Base-by-base conservation (phyloP, 2,797 vertebrate species). In the Vespertilio murinus region DNA sequence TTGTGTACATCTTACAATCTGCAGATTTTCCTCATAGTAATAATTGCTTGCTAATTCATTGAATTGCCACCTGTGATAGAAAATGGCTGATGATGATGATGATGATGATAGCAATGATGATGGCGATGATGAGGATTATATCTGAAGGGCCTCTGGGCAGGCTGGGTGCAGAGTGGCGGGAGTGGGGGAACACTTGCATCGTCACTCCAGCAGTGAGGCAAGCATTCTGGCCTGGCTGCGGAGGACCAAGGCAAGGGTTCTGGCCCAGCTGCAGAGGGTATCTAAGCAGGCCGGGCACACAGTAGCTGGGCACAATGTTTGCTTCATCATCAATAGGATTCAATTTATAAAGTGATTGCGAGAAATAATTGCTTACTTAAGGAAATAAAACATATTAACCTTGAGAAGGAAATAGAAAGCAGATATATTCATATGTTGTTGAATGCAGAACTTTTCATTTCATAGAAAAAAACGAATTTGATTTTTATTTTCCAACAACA, bases 401-500 rank as follows among this genome's bases (percentile, higher is more conserved):
- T n/a, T 67, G 47, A 81, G 77, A 89, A 79, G 17, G n/a, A 93
- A 81, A 49, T 49, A 52, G 17, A 33, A 95, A 93, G 3, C 9
- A 85, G 42, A 11, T 56, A 67, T 17, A 88, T 81, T 84, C 25
- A n/a, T 80, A 88, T 88, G 95, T 92, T 59, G 23, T 42, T 78
- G 47, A 87, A 94, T 70, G 45, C 18, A 78, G 18, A 10, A 87
- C 49, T 84, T 88, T 88, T n/a, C 16, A 54, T 91, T 89, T 87
- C 38, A 59, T 2, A 45, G 54, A 56, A 96, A 88, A 42, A 42
- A 92, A 83, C 3, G 2, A 65, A 90, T 70, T 69, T 91, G 22
- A 47, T 78, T 96, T 95, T 96, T 88, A 94, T 88, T 96, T 92
- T 70, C 1, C 45, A 92, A 74, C 9, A 67, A 49, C 4, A 42